phyloP scores from a whole-genome alignment of 2,113 vertebrate genomes.

The Passer montanus region DNA sequence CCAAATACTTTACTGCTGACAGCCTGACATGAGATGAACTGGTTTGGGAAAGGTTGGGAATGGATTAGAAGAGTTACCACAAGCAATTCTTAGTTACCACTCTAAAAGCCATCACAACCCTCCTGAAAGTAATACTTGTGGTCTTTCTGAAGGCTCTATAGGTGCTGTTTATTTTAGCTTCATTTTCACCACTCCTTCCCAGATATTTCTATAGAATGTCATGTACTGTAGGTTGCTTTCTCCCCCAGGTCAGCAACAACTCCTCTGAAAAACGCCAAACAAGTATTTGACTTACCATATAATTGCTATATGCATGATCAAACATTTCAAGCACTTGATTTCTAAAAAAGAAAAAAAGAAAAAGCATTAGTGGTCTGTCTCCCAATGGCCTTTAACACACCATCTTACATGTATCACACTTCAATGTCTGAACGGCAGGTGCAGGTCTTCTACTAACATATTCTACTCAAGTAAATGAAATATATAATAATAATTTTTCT shows the following conservation, averaged over 20 bases:
- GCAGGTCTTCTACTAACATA: not conserved
- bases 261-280: not conserved
- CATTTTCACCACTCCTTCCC: not conserved
- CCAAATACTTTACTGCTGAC: not conserved
- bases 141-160: not conserved
- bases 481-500: not conserved
- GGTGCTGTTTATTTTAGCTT: not conserved
- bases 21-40: not conserved
- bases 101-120: not conserved
- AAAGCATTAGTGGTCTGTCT: not conserved
- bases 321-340: constrained; percentile 99
- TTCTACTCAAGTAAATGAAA: not conserved
- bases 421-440: not conserved
- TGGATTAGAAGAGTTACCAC: not conserved
- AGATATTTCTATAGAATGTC: not conserved
- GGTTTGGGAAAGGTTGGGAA: not conserved
- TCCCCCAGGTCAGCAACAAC: not conserved
- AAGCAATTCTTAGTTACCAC: not conserved
- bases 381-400: not conserved
- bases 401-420: not conserved
- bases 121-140: not conserved
- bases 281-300: constrained; percentile 87
- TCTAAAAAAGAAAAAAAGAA: constrained; percentile 71
- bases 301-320: constrained; percentile 97
- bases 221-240: not conserved